phyloP scores from a whole-genome alignment of 2,797 vertebrate genomes.

The Melanotaenia nigrans region DNA sequence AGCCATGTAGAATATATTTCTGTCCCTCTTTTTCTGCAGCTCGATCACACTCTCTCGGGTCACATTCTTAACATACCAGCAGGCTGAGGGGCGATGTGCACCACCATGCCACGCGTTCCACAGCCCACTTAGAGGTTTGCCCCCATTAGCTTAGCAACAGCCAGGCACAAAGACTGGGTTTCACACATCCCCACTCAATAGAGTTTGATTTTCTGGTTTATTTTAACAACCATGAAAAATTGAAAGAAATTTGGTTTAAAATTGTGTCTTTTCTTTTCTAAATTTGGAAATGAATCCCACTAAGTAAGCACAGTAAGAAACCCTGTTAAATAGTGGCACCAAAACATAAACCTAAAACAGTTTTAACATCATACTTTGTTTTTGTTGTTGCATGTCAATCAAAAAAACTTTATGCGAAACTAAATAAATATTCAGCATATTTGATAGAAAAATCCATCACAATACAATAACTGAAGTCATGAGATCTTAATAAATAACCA shows the following conservation, averaged over 20 bases:
- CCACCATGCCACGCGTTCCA: slow-evolving; percentile 77
- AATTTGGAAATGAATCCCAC: not conserved
- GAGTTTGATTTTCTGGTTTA: slow-evolving; percentile 1
- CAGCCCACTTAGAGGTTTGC: slow-evolving; percentile 72
- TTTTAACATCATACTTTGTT: not conserved
- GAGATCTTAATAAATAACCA: not conserved
- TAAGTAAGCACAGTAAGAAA: too few species aligned
- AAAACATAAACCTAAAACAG: slow-evolving; percentile 4
- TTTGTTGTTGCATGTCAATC: not conserved
- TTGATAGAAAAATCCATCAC: not conserved
- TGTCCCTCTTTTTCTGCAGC: slow-evolving; percentile 50
- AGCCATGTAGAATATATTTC: slow-evolving; percentile 51
- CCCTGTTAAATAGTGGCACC: not conserved
- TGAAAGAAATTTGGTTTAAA: not conserved
- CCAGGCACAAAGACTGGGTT: slow-evolving; percentile 63
- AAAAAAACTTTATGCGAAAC: not conserved
- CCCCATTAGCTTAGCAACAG: slow-evolving; percentile 74
- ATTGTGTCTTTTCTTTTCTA: not conserved
- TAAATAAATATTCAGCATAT: not conserved
- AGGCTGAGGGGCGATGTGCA: slow-evolving; percentile 75
- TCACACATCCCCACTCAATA: slow-evolving; percentile 51
- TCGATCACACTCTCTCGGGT: slow-evolving; percentile 57
- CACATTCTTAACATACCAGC: slow-evolving; percentile 78
- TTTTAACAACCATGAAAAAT: not conserved
- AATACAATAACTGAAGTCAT: not conserved